A percentile compares a stretch with the other conserved stretches of the same genome.
phyloP scores from a whole-genome alignment of 1,140 invertebrate genomes.

The Lepidostoma basale region DNA sequence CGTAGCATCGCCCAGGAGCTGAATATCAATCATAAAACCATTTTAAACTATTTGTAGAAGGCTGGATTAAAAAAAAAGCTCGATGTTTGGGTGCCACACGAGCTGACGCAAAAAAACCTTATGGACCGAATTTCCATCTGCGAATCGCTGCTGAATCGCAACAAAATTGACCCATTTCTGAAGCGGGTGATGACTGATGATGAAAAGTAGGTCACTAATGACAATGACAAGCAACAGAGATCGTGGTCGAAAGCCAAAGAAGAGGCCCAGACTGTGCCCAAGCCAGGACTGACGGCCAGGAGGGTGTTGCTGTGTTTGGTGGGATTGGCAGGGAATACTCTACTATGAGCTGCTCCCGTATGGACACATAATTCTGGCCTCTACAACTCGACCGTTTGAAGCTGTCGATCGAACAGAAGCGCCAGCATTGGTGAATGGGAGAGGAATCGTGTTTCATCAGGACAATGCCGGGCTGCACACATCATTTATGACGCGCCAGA shows the following conservation, averaged over 20 bases:
- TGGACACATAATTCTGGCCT: too few relatives aligned
- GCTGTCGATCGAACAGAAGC: conserved; percentile 1
- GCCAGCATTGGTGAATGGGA: too few relatives aligned
- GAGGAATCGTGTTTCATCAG: too few relatives aligned
- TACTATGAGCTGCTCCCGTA: background rate
- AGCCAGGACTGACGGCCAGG: too few relatives aligned
- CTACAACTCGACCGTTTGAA: conserved; percentile 1
- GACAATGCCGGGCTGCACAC: too few relatives aligned
- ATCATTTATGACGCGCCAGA: too few relatives aligned
- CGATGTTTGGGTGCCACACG: background rate
- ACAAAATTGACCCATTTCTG: conserved; percentile 7
- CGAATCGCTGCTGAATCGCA: conserved; percentile 7
- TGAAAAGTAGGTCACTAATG: conserved; percentile 8
- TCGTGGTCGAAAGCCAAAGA: too few relatives aligned
- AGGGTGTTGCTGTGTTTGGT: background rate
- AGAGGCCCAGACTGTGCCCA: too few relatives aligned
- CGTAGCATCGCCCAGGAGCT: conserved; percentile 4
- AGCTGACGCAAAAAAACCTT: background rate
- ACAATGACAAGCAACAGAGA: too few relatives aligned
- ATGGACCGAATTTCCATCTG: conserved; percentile 8
- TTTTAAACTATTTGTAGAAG: conserved; percentile 2
- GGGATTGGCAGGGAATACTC: background rate
- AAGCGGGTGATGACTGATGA: background rate
- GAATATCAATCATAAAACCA: conserved; percentile 10
- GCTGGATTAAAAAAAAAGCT: conserved; percentile 5